Conservation (phyloP, 2,113 vertebrate genomes). For the Indicator maculatus region DNA sequence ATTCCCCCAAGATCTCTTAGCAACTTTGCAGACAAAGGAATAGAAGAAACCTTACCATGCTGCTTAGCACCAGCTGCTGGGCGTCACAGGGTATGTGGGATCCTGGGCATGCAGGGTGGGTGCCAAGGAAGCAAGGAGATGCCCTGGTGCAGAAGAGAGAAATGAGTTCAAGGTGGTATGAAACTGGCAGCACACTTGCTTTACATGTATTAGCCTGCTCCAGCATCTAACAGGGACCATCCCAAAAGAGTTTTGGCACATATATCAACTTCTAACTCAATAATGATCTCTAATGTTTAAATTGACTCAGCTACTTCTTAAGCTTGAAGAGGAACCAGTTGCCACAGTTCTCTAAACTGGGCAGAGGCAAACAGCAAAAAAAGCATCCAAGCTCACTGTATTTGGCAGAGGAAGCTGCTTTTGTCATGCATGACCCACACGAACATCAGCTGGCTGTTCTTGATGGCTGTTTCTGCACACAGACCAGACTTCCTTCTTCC, state of each 20-base stretch:
- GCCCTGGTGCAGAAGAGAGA: not conserved
- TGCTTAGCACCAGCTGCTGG: not conserved
- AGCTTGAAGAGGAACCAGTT: not conserved
- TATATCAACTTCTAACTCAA: not conserved
- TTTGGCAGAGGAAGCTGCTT: not conserved
- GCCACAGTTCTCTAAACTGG: not conserved
- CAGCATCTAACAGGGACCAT: not conserved
- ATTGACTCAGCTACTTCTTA: not conserved
- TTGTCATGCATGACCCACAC: not conserved
- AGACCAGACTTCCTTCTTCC: not conserved
- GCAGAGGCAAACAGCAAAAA: not conserved
- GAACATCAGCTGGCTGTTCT: not conserved
- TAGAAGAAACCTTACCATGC: not conserved
- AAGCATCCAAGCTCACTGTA: rapidly evolving
- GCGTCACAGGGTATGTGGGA: rapidly evolving
- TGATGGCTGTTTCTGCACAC: not conserved
- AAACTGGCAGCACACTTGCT: not conserved
- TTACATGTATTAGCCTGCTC: not conserved
- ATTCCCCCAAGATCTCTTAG: not conserved
- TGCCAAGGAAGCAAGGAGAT: not conserved
- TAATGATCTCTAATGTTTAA: not conserved
- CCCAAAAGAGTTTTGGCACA: not conserved
- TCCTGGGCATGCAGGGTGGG: rapidly evolving
- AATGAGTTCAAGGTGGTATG: rapidly evolving
- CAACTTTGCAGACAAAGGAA: not conserved